phyloP scores from a whole-genome alignment of 2,797 vertebrate genomes.

The Phylloscopus collybita region DNA sequence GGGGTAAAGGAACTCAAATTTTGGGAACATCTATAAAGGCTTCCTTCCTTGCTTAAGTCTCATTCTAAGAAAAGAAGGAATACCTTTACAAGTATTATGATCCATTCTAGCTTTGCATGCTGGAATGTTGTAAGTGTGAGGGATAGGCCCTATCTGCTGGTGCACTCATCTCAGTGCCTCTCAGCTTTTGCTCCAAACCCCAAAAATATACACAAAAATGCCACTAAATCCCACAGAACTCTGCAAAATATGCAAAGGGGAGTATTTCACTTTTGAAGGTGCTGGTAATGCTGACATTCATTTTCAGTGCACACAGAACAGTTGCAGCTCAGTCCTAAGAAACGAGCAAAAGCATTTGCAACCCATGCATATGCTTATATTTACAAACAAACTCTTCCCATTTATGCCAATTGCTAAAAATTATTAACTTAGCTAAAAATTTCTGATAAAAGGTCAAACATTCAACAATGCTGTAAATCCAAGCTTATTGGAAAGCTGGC shows the following conservation, averaged over 20 bases:
- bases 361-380: neutral
- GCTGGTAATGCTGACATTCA: neutral
- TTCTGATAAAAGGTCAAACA: neutral
- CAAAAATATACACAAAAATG: neutral
- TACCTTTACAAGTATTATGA: neutral
- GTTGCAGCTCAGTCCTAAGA: neutral
- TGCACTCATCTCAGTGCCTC: neutral
- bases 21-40: neutral
- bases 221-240: neutral
- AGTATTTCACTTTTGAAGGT: neutral
- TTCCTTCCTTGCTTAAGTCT: neutral
- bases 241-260: neutral
- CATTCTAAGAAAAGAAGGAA: neutral
- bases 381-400: neutral
- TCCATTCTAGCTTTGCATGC: neutral
- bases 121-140: neutral
- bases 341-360: neutral
- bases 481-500: neutral
- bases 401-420: neutral
- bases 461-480: neutral
- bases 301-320: neutral
- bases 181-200: neutral
- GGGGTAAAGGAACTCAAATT: neutral
- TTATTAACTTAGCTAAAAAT: neutral
- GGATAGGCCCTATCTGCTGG: neutral